A percentile compares a stretch with the other conserved stretches of the same genome.
Conservation (phyloP, 2,797 vertebrate species). For the Crocidura indochinensis region DNA sequence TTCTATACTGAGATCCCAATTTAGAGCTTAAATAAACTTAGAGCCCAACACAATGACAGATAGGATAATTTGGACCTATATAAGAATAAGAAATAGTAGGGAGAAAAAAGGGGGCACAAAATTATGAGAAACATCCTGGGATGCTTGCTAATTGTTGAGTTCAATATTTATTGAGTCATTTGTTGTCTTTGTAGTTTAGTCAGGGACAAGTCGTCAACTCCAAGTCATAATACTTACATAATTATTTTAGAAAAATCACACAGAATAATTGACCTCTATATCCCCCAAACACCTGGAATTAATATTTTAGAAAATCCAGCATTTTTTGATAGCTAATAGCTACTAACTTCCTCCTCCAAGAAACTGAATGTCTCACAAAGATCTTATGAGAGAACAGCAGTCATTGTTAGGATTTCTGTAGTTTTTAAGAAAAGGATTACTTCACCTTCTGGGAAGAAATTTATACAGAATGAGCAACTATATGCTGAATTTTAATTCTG, state of each 20-base stretch:
- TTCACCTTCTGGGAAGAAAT: constrained; percentile 34
- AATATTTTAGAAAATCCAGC: neutral
- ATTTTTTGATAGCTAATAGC: no score
- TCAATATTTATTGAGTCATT: neutral
- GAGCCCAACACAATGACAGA: neutral
- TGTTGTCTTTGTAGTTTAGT: constrained; percentile 33
- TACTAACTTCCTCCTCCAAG: constrained; percentile 6
- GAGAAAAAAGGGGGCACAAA: neutral
- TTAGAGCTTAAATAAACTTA: neutral
- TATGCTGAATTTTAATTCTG: constrained; percentile 62
- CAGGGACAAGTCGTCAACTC: neutral
- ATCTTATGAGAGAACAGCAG: neutral
- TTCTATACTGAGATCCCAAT: no score
- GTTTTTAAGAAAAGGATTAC: neutral
- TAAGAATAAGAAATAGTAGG: neutral
- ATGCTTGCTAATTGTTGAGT: neutral
- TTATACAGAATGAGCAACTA: constrained; percentile 27
- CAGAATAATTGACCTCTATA: neutral
- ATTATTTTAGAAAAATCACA: constrained; percentile 23
- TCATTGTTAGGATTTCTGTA: constrained; percentile 2
- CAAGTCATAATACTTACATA: constrained; percentile 24
- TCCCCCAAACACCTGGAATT: neutral
- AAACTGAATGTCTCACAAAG: neutral
- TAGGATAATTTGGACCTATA: neutral
- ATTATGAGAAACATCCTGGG: neutral